phyloP scores from a whole-genome alignment of 2,113 vertebrate genomes.

The Planiliza haematocheilus region DNA sequence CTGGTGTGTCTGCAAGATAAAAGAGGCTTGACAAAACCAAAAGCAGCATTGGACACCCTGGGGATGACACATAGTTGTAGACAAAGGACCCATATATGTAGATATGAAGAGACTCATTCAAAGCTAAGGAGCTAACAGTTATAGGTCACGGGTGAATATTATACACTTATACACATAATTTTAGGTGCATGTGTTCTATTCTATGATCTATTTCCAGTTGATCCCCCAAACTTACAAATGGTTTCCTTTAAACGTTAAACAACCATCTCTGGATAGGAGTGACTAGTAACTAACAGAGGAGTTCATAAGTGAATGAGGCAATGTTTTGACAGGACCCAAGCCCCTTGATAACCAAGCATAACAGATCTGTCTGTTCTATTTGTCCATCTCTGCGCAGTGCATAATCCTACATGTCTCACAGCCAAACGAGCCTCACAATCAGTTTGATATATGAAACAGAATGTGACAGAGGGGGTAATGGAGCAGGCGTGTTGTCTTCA shows the following conservation, averaged over 20 bases:
- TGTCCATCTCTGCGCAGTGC: slow-evolving; percentile 72
- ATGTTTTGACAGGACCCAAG: slow-evolving; percentile 70
- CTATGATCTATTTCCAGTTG: no score
- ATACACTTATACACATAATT: no score
- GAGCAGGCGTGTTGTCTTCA: slow-evolving; percentile 62
- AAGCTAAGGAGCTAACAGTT: no score
- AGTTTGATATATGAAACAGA: slow-evolving; percentile 67
- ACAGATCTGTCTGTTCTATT: slow-evolving; percentile 76
- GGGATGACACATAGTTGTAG: no score
- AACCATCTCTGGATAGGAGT: slow-evolving; percentile 23
- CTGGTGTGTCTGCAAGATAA: no score
- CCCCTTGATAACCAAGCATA: slow-evolving; percentile 72
- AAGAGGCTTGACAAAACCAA: no score
- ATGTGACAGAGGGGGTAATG: slow-evolving; percentile 74
- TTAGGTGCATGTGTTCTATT: no score
- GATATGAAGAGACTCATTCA: no score
- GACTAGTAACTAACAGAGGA: slow-evolving; percentile 17
- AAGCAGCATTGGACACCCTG: no score
- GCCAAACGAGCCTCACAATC: slow-evolving; percentile 57
- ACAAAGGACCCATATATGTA: no score
- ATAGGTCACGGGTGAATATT: no score
- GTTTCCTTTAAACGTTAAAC: slow-evolving; percentile 33
- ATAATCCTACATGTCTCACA: slow-evolving; percentile 75
- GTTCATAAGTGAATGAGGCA: slow-evolving; percentile 53
- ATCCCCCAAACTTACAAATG: no score